These are phyloP conservation scores for Psix sp. DNA, from an alignment of 1,140 invertebrate genomes.

Conservation along the genomic window DNA sequence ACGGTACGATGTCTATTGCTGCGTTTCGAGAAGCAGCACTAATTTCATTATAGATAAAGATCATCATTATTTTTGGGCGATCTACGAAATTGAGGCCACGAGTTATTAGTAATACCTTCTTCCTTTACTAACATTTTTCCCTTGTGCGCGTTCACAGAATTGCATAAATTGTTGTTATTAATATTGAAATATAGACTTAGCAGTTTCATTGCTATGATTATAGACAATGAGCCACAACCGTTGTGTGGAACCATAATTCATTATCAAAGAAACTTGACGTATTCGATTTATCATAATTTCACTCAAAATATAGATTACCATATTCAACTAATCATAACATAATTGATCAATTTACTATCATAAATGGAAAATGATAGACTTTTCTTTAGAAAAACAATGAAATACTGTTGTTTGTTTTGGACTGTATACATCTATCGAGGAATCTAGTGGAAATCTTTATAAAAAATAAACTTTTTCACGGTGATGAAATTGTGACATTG, in stretches of 20 bases:
- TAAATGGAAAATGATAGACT: too few species aligned
- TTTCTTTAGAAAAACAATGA: too few species aligned
- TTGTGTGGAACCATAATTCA: slow-evolving; percentile 32
- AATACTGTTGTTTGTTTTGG: too few species aligned
- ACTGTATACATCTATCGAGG: too few species aligned
- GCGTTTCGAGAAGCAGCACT: slow-evolving; percentile 67
- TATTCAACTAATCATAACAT: too few species aligned
- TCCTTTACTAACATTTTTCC: slow-evolving; percentile 16
- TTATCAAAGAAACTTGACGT: slow-evolving; percentile 1
- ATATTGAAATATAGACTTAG: slow-evolving; percentile 45
- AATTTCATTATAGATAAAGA: slow-evolving; percentile 73
- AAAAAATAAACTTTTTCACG: too few species aligned
- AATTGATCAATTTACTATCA: too few species aligned
- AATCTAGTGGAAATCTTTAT: too few species aligned
- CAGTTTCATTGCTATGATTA: slow-evolving; percentile 43
- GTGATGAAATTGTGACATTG: too few species aligned
- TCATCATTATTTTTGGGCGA: slow-evolving; percentile 67
- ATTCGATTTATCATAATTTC: slow-evolving; percentile 21
- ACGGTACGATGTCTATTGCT: slow-evolving; percentile 66
- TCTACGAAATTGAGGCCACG: slow-evolving; percentile 62
- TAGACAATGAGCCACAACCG: slow-evolving; percentile 11
- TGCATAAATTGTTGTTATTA: slow-evolving; percentile 55
- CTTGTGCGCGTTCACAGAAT: slow-evolving; percentile 32
- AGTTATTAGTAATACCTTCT: slow-evolving; percentile 38
- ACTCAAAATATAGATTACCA: too few species aligned